Evolutionary conservation across 2,797 vertebrate species (phyloP), one percentile per base, ranked within the genome.

Genomic region (Tachyglossus aculeatus): DNA sequence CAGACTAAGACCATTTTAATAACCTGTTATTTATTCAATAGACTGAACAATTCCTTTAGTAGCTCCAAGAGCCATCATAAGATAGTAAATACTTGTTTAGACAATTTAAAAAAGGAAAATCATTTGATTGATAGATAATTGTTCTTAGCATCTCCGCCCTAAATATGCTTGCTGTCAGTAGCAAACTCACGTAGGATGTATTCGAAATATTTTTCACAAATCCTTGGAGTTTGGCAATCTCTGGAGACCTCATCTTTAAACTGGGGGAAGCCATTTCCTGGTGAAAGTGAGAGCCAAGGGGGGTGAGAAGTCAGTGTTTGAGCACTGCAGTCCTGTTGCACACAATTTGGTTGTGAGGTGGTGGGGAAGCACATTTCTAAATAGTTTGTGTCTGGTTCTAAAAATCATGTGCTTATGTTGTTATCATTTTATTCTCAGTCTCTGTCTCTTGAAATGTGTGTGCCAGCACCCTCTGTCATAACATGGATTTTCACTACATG

Each of bases 91-190:
- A 83, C 83, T 81, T 84, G 80, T 81, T 77, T 81, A 74, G 75
- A 81, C 85, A 75, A 70, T 78, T 81, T 64, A 72, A 74, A 71
- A 81, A 77, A 50, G 13, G 55, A 71, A 50, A 65, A 67, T 72
- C 58, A 33, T 56, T 84, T 84, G 82, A 77, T 77, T 86, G 82
- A 84, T 77, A 62, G 75, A 41, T 81, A 77, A 83, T 83, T 79
- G 72, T 79, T 82, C 54, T 44, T 40, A 45, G 3, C 13, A 4
- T 67, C 58, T 78, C 54, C n/a, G n/a, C n/a, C n/a, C 51, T 70
- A 39, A 67, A 61, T 56, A 72, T 45, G 40, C 54, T 77, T 33
- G 61, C 77, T 71, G 75, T 84, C 64, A 3, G 57, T 50, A 72
- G 22, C 64, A 54, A 54, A 45, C 61, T 18, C 57, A 25, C 19